Base-by-base conservation (phyloP, 2,888 invertebrate species). In the Epinotia brunnichana region DNA sequence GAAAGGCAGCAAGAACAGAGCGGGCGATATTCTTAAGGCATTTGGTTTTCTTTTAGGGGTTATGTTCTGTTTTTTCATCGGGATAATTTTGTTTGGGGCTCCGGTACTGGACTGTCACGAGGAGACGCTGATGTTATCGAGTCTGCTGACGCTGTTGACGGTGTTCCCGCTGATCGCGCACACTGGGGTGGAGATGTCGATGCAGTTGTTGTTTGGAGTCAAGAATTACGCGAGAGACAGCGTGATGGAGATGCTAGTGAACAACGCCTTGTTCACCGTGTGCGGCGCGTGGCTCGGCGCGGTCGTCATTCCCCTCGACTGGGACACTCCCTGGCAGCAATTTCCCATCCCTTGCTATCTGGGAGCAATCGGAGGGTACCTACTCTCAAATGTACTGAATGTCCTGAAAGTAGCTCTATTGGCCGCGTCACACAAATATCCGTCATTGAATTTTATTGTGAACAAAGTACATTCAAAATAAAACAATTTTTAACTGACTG, bases 301-400 rank as follows among this genome's bases (percentile, higher is more conserved):
- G 3, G 94, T 96, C 71, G 96, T 97, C 0, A 97, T 98, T 77
- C 98, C 98, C 0, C 90, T 98, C 44, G 98, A 98, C 85, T 98
- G 98, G 98, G 97, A 98, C 86, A 94, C 96, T 62, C 96, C 97
- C 0, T 98, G 98, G 97, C 98, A 98, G 92, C 95, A 90, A 73
- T 96, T 96, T 96, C 96, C 96, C 0, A 95, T 96, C 77, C 95
- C 96, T 0, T 96, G 96, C 80, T 94, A 95, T 74, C 88, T 95
- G 0, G 96, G 96, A n/a, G 95, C 96, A 1, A 83, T 96, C 0
- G 84, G 94, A 63, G 96, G 96, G 5, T 95, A 94, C 80, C 85
- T 94, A 3, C 75, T 94, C 13, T 94, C 94, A 1, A 94, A 95
- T 87, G 91, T 95, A 21, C 74, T 94, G 56, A 93, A 92, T n/a